Conservation (phyloP, 2,113 vertebrate genomes). For the Calyptomena viridis region DNA sequence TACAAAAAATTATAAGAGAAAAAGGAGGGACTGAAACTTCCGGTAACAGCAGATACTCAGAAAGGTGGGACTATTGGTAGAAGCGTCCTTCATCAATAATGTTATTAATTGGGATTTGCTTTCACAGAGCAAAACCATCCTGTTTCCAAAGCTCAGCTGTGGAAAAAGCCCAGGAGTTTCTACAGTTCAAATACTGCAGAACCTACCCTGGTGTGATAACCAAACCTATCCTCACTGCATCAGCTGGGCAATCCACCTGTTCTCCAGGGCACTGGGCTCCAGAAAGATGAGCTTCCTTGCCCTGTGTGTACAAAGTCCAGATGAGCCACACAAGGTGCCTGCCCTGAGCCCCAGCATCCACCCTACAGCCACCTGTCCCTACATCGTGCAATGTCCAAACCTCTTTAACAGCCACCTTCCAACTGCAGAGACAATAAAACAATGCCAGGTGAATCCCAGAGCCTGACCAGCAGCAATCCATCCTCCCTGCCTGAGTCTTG, state of each 20-base stretch:
- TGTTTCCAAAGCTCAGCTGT: background rate
- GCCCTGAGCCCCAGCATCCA: background rate
- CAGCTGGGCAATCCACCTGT: background rate
- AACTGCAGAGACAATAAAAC: rapidly evolving
- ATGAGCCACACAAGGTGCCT: background rate
- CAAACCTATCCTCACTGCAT: background rate
- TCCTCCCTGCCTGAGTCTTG: background rate
- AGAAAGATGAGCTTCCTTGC: background rate
- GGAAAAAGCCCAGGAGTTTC: background rate
- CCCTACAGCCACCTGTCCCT: background rate
- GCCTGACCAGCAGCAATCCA: background rate
- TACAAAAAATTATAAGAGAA: background rate
- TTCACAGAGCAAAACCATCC: background rate
- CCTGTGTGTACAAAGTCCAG: background rate
- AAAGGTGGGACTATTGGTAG: background rate
- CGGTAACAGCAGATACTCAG: background rate
- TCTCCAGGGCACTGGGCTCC: background rate
- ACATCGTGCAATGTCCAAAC: background rate
- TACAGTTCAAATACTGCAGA: background rate
- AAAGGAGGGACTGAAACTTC: background rate
- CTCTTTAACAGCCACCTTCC: background rate
- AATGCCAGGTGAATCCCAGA: background rate
- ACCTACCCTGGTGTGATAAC: background rate
- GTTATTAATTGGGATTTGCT: background rate
- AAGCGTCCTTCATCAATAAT: background rate